Conservation (phyloP, 2,113 vertebrate species). For the Tretioscincus oriximinensis region DNA sequence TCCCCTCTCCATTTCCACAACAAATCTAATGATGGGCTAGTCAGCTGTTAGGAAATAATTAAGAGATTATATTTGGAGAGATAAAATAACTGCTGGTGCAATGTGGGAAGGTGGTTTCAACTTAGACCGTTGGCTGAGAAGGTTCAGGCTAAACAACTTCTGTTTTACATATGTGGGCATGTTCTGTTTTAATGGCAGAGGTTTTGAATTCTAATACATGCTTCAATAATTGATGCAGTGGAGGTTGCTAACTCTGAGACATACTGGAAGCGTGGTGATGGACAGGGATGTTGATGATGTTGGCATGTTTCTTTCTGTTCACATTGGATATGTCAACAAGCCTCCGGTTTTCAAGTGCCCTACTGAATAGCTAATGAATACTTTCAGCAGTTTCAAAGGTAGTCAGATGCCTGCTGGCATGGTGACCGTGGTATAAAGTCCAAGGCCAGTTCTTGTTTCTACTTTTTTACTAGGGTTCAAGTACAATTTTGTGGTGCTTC, state of each 20-base stretch:
- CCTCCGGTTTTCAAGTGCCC: background rate
- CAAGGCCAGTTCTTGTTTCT: background rate
- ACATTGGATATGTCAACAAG: constrained; percentile 3
- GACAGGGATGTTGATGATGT: background rate
- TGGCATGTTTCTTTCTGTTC: background rate
- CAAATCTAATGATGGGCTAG: no score
- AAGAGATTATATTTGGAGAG: no score
- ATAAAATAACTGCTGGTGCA: background rate
- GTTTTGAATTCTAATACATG: background rate
- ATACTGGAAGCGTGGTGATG: background rate
- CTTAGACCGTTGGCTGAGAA: no score
- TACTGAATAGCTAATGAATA: constrained; percentile 4
- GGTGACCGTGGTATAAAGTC: background rate
- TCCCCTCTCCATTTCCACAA: no score
- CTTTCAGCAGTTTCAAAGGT: constrained; percentile 4
- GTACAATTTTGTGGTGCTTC: background rate
- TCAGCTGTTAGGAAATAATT: no score
- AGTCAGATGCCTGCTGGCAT: constrained; percentile 4
- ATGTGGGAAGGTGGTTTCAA: no score
- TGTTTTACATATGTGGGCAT: background rate
- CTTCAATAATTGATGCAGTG: constrained; percentile 4
- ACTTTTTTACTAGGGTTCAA: background rate
- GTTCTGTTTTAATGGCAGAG: background rate
- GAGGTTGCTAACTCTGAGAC: background rate
- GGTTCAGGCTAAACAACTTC: background rate